A percentile compares a stretch with the other conserved stretches of the same genome.
phyloP scores from a whole-genome alignment of 2,797 vertebrate species.

The Gymnoscopelus braueri region DNA sequence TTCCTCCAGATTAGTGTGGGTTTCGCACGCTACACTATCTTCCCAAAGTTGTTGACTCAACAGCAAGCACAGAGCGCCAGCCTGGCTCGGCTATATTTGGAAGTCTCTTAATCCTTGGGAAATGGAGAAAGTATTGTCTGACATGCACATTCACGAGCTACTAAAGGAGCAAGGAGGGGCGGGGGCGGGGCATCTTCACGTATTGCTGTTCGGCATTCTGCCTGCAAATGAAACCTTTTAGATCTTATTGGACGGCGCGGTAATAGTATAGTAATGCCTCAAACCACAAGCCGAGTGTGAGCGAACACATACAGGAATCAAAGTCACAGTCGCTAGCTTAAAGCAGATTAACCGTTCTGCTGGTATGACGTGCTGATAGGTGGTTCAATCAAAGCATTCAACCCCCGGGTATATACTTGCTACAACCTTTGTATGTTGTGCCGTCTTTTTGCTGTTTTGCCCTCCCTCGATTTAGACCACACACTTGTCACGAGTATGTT shows the following conservation, averaged over 20 bases:
- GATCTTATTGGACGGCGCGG: slow-evolving; percentile 18
- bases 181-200: background rate
- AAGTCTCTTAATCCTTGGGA: slow-evolving; percentile 32
- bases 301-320: too few relatives aligned
- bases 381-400: slow-evolving; percentile 21
- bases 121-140: slow-evolving; percentile 15
- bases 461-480: slow-evolving; percentile 20
- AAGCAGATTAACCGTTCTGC: slow-evolving; percentile 7
- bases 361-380: slow-evolving; percentile 9
- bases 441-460: slow-evolving; percentile 3
- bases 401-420: background rate
- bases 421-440: slow-evolving; percentile 22
- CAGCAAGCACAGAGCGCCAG: slow-evolving; percentile 15
- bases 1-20: slow-evolving; percentile 18
- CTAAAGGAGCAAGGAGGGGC: background rate
- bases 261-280: slow-evolving; percentile 4
- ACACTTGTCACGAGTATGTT: background rate
- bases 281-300: too few relatives aligned
- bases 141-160: slow-evolving; percentile 39
- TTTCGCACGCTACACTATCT: background rate
- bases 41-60: slow-evolving; percentile 27
- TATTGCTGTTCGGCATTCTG: slow-evolving; percentile 9
- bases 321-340: background rate
- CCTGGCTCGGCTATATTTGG: slow-evolving; percentile 34
- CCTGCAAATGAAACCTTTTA: slow-evolving; percentile 10